A percentile compares a stretch with the other conserved stretches of the same genome.
Evolutionary conservation across 1,140 invertebrate genomes (phyloP).

Genomic region (Neotoxoptera formosana): DNA sequence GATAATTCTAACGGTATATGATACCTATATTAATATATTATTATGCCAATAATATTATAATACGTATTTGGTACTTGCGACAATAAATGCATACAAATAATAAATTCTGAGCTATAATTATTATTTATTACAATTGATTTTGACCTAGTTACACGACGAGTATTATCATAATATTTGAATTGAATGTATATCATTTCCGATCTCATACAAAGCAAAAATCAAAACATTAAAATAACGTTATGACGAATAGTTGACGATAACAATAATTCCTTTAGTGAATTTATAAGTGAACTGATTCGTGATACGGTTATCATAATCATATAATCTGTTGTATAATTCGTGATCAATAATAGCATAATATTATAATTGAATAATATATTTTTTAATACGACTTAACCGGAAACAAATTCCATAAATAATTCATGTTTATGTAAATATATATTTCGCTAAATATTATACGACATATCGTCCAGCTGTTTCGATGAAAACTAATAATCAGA

Average conservation of each 20-base stretch:
- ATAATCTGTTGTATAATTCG: too few species aligned
- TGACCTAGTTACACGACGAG: neutral
- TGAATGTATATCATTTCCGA: neutral
- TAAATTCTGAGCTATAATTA: neutral
- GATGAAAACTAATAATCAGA: neutral
- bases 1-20: neutral
- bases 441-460: neutral
- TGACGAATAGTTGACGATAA: neutral
- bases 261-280: neutral
- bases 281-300: neutral
- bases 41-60: neutral
- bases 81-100: neutral
- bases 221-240: neutral
- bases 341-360: neutral
- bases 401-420: neutral
- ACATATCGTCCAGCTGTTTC: neutral
- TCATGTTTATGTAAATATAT: neutral
- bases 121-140: neutral
- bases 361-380: neutral
- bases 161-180: neutral
- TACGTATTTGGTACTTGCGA: neutral
- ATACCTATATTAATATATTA: too few species aligned
- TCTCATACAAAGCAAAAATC: neutral
- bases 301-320: too few species aligned
- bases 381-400: neutral